These are phyloP conservation scores for Coturnix japonica DNA, from an alignment of 2,113 vertebrate genomes.

Conservation along the genomic window DNA sequence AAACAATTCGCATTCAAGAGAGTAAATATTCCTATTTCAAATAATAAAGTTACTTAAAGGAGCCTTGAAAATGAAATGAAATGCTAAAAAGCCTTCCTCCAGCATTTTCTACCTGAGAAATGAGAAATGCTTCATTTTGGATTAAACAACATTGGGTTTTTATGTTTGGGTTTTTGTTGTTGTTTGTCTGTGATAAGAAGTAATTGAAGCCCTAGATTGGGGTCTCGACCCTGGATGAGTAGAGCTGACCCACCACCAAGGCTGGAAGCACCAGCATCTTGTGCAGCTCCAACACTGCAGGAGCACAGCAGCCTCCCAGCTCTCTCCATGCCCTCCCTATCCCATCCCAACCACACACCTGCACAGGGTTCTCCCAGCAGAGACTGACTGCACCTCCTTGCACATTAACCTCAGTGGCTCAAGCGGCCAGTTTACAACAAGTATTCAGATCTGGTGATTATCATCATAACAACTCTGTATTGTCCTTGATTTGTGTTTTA, in stretches of 20 bases:
- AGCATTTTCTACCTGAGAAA: background rate
- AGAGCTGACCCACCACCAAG: accelerated
- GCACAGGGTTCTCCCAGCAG: background rate
- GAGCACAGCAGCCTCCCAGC: background rate
- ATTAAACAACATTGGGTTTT: background rate
- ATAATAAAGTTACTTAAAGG: too few species aligned
- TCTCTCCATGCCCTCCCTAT: accelerated
- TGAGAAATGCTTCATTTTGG: background rate
- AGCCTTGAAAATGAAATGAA: background rate
- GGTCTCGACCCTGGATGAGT: background rate
- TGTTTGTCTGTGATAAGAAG: background rate
- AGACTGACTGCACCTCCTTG: accelerated
- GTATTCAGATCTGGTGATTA: constrained; percentile 55
- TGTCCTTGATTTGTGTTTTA: constrained; percentile 71
- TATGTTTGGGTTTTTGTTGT: too few species aligned
- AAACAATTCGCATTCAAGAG: background rate
- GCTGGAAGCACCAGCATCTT: background rate
- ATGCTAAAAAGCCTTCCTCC: background rate
- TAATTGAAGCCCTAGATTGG: background rate
- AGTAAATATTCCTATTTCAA: background rate
- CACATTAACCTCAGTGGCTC: constrained; percentile 7
- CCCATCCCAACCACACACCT: background rate
- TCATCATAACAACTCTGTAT: constrained; percentile 47
- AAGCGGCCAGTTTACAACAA: constrained; percentile 33
- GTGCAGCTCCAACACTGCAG: background rate